Percentiles rank a stretch among this genome's conserved stretches.
phyloP scores from a whole-genome alignment of 2,888 invertebrate species.

The Empis livida region DNA sequence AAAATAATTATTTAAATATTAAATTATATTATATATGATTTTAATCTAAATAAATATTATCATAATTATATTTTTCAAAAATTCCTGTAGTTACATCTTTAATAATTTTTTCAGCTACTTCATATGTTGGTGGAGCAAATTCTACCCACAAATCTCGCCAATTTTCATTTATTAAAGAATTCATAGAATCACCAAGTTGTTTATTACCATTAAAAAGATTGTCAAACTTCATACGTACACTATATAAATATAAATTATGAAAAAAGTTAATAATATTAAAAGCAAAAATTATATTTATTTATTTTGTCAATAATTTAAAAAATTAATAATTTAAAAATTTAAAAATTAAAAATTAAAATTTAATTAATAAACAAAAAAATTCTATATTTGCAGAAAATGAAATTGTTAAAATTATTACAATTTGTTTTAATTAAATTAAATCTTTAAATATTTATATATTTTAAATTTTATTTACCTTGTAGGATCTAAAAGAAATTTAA shows the following conservation, averaged over 20 bases:
- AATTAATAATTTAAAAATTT: too few relatives aligned
- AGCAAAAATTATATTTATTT: too few relatives aligned
- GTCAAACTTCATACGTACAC: conserved; percentile 5
- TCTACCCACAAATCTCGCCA: conserved; percentile 10
- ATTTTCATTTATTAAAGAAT: conserved; percentile 10
- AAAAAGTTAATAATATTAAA: too few relatives aligned
- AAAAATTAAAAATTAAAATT: too few relatives aligned
- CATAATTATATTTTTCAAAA: not conserved
- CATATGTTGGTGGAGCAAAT: not conserved
- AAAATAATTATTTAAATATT: too few relatives aligned
- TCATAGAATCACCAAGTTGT: conserved; percentile 8
- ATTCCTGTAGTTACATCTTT: not conserved
- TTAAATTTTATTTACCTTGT: not conserved
- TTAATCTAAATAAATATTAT: not conserved
- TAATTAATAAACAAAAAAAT: too few relatives aligned
- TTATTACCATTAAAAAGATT: conserved; percentile 6
- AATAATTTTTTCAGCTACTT: not conserved
- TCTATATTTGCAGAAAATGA: too few relatives aligned
- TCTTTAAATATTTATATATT: too few relatives aligned
- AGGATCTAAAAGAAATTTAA: conserved; percentile 1
- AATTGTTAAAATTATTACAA: too few relatives aligned
- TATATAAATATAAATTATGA: conserved; percentile 1
- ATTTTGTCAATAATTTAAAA: not conserved
- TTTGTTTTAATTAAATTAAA: too few relatives aligned
- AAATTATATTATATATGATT: not conserved